These are phyloP conservation scores for Bothrops jararaca DNA, from an alignment of 2,113 vertebrate species.

Conservation along the genomic window DNA sequence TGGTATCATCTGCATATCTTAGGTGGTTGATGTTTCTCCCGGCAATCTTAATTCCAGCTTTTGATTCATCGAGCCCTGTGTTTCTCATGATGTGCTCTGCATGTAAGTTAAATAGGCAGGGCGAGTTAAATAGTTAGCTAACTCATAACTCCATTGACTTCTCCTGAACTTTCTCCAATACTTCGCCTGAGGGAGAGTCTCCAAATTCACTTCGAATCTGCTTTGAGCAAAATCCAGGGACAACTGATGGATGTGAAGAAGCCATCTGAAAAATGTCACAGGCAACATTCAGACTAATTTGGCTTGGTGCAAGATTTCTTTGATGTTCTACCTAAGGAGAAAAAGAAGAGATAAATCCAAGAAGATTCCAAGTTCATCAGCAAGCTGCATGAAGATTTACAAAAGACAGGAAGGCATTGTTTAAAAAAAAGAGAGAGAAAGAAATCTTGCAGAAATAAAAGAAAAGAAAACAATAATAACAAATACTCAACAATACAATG, in stretches of 20 bases:
- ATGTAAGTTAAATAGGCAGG: no score
- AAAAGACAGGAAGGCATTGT: background rate
- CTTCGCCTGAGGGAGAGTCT: background rate
- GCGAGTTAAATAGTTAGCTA: background rate
- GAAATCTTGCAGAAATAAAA: background rate
- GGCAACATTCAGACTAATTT: background rate
- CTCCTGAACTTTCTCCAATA: background rate
- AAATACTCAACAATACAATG: background rate
- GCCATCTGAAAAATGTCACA: background rate
- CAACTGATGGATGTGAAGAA: background rate
- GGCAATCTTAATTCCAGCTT: no score
- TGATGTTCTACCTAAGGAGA: slow-evolving; percentile 1
- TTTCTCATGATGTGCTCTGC: no score
- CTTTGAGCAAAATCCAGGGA: background rate
- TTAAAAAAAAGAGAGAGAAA: background rate
- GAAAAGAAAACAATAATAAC: background rate
- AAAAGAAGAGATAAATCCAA: background rate
- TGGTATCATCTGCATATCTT: no score
- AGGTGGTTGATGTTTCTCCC: no score
- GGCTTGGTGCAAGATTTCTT: background rate
- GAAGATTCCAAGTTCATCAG: background rate
- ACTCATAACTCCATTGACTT: background rate
- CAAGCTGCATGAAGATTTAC: background rate
- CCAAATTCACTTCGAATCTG: background rate
- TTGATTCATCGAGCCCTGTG: no score